Percentiles rank a stretch among this genome's conserved stretches.
Evolutionary conservation across 1,140 invertebrate species (phyloP).

Genomic region (Drosophila auraria): DNA sequence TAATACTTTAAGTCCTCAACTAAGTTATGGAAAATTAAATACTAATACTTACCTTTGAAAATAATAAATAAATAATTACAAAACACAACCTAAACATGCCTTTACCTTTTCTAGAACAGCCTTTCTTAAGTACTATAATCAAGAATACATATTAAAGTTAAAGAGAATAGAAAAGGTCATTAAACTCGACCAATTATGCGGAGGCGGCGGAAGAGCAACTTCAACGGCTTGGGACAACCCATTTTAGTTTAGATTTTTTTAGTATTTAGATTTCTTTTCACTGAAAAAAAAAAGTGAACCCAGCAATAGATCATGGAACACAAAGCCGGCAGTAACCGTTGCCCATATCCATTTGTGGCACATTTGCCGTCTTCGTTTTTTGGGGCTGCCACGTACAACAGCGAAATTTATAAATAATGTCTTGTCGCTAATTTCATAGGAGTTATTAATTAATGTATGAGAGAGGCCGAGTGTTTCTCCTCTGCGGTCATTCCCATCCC

Average conservation of each 20-base stretch:
- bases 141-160: not conserved
- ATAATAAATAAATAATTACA: no score
- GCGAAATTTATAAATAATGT: slow-evolving; percentile 63
- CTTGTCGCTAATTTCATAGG: slow-evolving; percentile 68
- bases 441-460: slow-evolving; percentile 78
- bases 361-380: slow-evolving; percentile 1
- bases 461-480: slow-evolving; percentile 22
- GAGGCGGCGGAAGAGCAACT: slow-evolving; percentile 6
- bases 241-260: not conserved
- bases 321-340: slow-evolving; percentile 33
- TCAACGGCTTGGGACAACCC: not conserved
- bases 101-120: not conserved
- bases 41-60: not conserved
- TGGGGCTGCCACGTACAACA: slow-evolving; percentile 29
- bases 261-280: slow-evolving; percentile 16
- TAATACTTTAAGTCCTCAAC: no score
- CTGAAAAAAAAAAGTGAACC: slow-evolving; percentile 1
- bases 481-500: slow-evolving; percentile 71
- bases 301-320: slow-evolving; percentile 43
- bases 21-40: no score
- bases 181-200: slow-evolving; percentile 22
- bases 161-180: slow-evolving; percentile 9
- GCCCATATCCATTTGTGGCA: slow-evolving; percentile 39
- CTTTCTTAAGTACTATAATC: not conserved
- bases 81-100: not conserved